Percentiles rank a stretch among this genome's conserved stretches.
Evolutionary conservation across 2,797 vertebrate species (phyloP).

Genomic region (Lepidocolaptes lacrymiger): DNA sequence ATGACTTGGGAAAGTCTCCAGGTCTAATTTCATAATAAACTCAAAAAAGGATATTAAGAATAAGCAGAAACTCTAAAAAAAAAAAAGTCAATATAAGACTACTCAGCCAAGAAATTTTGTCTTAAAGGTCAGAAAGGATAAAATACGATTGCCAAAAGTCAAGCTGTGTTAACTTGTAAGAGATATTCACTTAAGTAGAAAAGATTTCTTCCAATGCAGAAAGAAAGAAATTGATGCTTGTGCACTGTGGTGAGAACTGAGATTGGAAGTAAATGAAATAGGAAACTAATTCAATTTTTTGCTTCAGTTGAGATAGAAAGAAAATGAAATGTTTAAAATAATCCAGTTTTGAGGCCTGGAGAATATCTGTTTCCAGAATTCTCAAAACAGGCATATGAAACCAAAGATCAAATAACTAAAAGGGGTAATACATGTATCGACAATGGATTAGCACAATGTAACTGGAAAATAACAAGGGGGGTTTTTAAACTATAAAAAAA

Average conservation of each 20-base stretch:
- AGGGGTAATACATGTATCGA: background rate
- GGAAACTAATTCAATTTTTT: slow-evolving; percentile 19
- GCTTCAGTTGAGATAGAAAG: slow-evolving; percentile 18
- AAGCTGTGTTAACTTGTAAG: background rate
- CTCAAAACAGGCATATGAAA: background rate
- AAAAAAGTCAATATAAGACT: background rate
- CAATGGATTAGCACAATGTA: background rate
- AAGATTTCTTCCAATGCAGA: background rate
- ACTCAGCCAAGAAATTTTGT: background rate
- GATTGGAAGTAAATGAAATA: background rate
- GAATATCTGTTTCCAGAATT: background rate
- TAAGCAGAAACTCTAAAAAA: background rate
- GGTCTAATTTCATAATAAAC: background rate
- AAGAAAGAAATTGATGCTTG: background rate
- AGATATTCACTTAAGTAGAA: background rate
- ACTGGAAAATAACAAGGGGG: background rate
- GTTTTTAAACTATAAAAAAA: background rate
- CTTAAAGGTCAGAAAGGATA: background rate
- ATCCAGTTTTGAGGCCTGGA: background rate
- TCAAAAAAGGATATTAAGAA: background rate
- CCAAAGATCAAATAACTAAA: background rate
- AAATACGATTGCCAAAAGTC: background rate
- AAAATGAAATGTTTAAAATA: slow-evolving; percentile 11
- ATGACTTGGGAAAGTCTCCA: background rate
- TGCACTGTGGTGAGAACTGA: background rate